Evolutionary conservation across 2,888 invertebrate species (phyloP).

Genomic region (Lasius platythorax): DNA sequence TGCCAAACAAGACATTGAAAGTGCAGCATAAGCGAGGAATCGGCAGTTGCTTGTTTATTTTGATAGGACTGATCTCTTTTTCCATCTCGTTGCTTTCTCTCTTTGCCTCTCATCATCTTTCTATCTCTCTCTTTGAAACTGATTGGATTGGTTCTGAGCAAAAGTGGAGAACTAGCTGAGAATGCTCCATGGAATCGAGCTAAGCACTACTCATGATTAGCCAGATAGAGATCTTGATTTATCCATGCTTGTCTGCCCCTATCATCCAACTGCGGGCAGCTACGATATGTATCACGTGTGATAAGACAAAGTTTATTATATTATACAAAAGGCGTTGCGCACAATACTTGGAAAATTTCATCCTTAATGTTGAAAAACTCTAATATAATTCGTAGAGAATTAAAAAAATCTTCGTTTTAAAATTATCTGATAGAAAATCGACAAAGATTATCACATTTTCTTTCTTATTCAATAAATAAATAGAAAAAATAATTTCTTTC

Average conservation of each 20-base stretch:
- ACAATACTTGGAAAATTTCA: not conserved
- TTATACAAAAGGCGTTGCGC: not conserved
- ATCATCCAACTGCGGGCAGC: slow-evolving; percentile 49
- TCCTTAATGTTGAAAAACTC: not conserved
- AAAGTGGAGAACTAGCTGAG: slow-evolving; percentile 48
- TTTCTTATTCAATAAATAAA: slow-evolving; percentile 1
- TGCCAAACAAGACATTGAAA: slow-evolving; percentile 37
- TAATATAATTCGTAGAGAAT: not conserved
- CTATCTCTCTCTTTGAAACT: slow-evolving; percentile 16
- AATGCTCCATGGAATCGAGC: slow-evolving; percentile 58
- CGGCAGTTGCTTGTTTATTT: slow-evolving; percentile 19
- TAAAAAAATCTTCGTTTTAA: not conserved
- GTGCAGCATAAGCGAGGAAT: slow-evolving; percentile 21
- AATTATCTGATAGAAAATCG: not conserved
- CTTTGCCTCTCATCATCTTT: not conserved
- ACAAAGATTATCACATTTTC: not conserved
- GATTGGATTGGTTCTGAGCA: slow-evolving; percentile 48
- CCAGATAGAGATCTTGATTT: slow-evolving; percentile 79
- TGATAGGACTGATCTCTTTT: slow-evolving; percentile 13
- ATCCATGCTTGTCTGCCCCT: slow-evolving; percentile 67
- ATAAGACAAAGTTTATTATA: not conserved
- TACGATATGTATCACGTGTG: slow-evolving; percentile 46
- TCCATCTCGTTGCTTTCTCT: not conserved
- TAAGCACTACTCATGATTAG: slow-evolving; percentile 76
- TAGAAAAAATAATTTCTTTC: not conserved